Base-by-base conservation (phyloP, 2,113 vertebrate genomes). In the Actinemys pallida region DNA sequence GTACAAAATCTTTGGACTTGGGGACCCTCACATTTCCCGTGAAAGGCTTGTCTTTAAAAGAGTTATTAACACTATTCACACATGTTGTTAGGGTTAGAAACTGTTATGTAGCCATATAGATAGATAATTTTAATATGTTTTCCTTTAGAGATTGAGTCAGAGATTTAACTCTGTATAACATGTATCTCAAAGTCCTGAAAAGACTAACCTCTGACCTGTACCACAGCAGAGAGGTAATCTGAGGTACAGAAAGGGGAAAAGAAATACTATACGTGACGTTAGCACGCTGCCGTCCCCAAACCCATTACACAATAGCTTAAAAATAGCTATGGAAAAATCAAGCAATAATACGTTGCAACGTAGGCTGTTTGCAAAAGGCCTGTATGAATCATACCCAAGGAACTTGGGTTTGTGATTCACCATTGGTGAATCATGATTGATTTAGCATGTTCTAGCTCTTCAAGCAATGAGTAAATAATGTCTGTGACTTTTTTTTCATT, bases 371-470 rank as follows among this genome's bases (percentile, higher is more conserved):
- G 12, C 25, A 47, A 10, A 78, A 78, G 42, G 6, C 39, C 24
- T 78, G 75, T 78, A 47, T 14, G 13, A 27, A 25, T 78, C 75
- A 47, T 78, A 78, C 42, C 9, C 75, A 78, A 75, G 39, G 42
- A 78, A 22, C 65, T 29, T 78, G 39, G 5, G 42, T 45, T 47
- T 78, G 75, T 78, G 75, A 78, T 45, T 47, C 39, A 78, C 45
- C 45, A 78, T 78, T 78, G 45, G 75, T 78, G 75, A 78, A 87
- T 3, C 42, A 13, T 14, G 72, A 83, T 87, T 13, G 4, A 29
- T 76, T 57, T n/a, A 35, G 57, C 54, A 39, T 92, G 94, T 96
- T 91, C 86, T 80, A 93, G 75, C 81, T 47, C 54, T 92, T 92
- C 29, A 65, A 29, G 50, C 81, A 84, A 90, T 92, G 88, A 42